Conservation (phyloP, 2,888 invertebrate genomes). For the Dione vanillae region DNA sequence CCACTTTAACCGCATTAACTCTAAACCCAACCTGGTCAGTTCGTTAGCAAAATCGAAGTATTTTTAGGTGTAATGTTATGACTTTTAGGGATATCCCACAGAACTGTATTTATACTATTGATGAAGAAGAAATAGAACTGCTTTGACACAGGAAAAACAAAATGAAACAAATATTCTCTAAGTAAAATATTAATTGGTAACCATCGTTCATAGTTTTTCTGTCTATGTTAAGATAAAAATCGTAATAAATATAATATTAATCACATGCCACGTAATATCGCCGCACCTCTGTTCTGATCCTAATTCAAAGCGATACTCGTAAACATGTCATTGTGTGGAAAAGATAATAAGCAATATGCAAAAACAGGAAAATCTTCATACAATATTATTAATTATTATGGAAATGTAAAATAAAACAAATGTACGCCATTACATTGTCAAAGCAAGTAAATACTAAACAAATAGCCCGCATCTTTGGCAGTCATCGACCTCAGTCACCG, state of each 20-base stretch:
- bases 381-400: slow-evolving; percentile 19
- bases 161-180: not conserved
- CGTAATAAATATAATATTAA: not conserved
- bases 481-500: slow-evolving; percentile 47
- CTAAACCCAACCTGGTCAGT: too few species aligned
- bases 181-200: not conserved
- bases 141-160: too few species aligned
- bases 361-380: slow-evolving; percentile 32
- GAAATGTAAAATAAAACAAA: slow-evolving; percentile 16
- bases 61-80: too few species aligned
- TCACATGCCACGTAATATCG: not conserved
- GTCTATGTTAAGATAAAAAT: too few species aligned
- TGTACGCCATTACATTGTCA: slow-evolving; percentile 26
- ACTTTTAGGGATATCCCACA: too few species aligned
- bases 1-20: too few species aligned
- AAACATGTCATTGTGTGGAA: slow-evolving; percentile 7
- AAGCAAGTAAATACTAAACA: slow-evolving; percentile 45
- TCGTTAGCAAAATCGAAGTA: too few species aligned
- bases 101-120: too few species aligned
- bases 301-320: not conserved
- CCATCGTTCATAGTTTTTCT: not conserved
- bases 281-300: not conserved
- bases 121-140: too few species aligned
- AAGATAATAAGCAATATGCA: slow-evolving; percentile 17
- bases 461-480: slow-evolving; percentile 53